These are phyloP conservation scores for Pandion haliaetus DNA, from an alignment of 2,113 vertebrate species.

Conservation along the genomic window DNA sequence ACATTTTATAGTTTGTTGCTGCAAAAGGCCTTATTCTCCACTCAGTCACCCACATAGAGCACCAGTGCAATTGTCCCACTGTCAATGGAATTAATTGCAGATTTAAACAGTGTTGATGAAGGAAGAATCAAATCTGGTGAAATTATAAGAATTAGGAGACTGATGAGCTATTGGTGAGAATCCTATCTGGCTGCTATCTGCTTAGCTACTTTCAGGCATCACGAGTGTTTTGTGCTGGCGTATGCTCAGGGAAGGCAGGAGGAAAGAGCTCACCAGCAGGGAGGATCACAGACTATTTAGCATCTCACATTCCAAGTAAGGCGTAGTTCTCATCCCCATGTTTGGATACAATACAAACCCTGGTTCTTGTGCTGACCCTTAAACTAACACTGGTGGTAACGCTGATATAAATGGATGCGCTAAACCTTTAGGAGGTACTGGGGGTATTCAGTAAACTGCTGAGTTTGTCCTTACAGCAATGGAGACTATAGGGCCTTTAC, in stretches of 20 bases:
- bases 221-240: not conserved
- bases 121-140: not conserved
- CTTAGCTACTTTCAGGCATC: not conserved
- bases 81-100: not conserved
- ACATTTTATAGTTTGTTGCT: not conserved
- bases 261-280: not conserved
- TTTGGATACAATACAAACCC: not conserved
- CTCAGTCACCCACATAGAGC: not conserved
- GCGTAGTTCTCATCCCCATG: fast-evolving
- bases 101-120: not conserved
- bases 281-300: not conserved
- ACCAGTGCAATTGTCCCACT: not conserved
- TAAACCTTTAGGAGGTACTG: not conserved
- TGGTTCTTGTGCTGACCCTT: not conserved
- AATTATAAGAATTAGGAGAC: not conserved
- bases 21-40: not conserved
- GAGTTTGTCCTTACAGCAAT: not conserved
- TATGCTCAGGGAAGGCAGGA: not conserved
- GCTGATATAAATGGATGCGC: not conserved
- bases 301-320: not conserved
- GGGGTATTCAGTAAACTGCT: not conserved
- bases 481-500: not conserved
- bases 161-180: not conserved
- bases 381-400: not conserved
- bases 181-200: not conserved